A percentile compares a stretch with the other conserved stretches of the same genome.
Conservation (phyloP, 2,888 invertebrate genomes). For the Lydus trimaculatus region DNA sequence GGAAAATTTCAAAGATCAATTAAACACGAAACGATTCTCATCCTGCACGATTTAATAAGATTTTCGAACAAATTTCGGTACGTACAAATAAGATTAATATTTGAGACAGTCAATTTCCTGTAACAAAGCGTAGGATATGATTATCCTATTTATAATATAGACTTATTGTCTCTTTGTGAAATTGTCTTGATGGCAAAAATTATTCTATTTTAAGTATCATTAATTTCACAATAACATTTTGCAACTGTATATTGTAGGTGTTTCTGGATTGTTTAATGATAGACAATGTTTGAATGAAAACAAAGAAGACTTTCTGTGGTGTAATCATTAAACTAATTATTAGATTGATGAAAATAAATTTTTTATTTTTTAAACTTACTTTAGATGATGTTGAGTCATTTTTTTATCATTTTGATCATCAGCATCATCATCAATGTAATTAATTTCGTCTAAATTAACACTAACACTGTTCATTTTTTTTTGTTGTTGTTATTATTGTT, state of each 20-base stretch:
- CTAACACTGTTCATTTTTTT: constrained; percentile 17
- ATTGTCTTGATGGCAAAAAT: constrained; percentile 15
- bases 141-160: background rate
- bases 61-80: background rate
- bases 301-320: background rate
- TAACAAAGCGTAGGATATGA: background rate
- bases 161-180: background rate
- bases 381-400: background rate
- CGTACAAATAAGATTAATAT: background rate
- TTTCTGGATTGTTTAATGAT: constrained; percentile 15
- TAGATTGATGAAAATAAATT: background rate
- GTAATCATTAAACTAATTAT: background rate
- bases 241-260: constrained; percentile 21
- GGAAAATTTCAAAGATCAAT: too few species aligned
- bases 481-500: constrained; percentile 15
- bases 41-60: too few species aligned
- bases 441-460: constrained; percentile 22
- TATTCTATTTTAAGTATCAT: constrained; percentile 17
- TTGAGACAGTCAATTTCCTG: background rate
- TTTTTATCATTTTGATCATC: background rate
- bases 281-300: background rate
- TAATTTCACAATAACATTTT: constrained; percentile 19
- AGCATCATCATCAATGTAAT: constrained; percentile 23
- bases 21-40: too few species aligned
- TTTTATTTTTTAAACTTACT: background rate